Evolutionary conservation across 2,888 invertebrate species (phyloP), one percentile per base, ranked within the genome.

Genomic region (Disparrhopalites patrizii): DNA sequence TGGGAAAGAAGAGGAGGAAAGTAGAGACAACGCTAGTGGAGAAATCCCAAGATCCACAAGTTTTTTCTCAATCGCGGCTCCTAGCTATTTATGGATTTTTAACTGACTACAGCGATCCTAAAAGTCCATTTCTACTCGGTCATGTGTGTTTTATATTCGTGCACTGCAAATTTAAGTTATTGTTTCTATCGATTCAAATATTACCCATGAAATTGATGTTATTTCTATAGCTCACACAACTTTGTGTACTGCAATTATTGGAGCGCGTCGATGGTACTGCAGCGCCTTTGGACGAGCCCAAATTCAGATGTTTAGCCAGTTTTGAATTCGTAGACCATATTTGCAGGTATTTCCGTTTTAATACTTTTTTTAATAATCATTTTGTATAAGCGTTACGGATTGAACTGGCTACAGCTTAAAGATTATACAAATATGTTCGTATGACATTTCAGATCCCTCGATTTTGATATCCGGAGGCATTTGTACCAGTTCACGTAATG

Each of bases 281-380:
- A 1, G 88, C 88, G 38, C 79, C 79, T 77, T 82, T 93, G 30
- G 90, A 93, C 70, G 84, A 86, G 0, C 88, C 91, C 0, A 91
- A 91, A 77, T 89, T 91, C 76, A 93, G 92, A 78, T 94, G 94
- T 79, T 87, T 89, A 30, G 89, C 92, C 3, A 86, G 88, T 18
- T 85, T 89, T 43, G 91, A 93, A 75, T 91, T 92, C 76, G 87
- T 93, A 61, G 81, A 85, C 20, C 84, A 86, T 3, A 85, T 95
- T 47, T 86, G 91, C 1, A 89, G 87, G 81, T 81, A 64, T 33
- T 20, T 31, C 36, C 13, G 30, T 25, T 15, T 55, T 27, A 10
- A 28, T 18, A 33, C 3, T 18, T 20, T 31, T 36, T 33, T 43
- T 43, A 15, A 7, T 15, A 15, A 7, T 36, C 36, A 36, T 36